Evolutionary conservation across 1,140 invertebrate species (phyloP), one percentile per base, ranked within the genome.

Genomic region (Eumaeus atala): DNA sequence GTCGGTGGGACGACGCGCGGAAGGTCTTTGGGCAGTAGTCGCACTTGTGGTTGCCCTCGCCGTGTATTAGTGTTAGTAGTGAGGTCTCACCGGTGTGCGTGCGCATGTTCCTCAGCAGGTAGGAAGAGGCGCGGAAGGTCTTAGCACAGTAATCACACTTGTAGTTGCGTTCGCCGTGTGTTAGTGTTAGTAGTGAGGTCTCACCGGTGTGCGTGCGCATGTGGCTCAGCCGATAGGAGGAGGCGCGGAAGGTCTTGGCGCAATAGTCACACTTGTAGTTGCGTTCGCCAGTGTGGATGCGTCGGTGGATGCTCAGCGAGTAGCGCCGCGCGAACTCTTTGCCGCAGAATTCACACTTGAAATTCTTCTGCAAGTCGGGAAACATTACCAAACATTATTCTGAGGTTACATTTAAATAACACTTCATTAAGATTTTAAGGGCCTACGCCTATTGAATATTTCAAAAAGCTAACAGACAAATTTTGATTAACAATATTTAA

Each of bases 241-340:
- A 95, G 0, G 95, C 95, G 17, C 95, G 85, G 82, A 97, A 97
- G 9, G 91, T 92, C 80, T 95, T 95, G 35, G 89, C 90, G 74
- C 95, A 97, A 69, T 91, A 95, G 67, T 96, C 94, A 72, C 96
- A 97, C 38, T 92, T 92, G 78, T 96, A 97, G 80, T 96, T 96
- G 33, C 93, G 90, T 70, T 97, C 96, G 7, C 95, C 94, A 0
- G 96, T 97, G 75, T 98, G 96, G 52, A 97, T 96, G 37, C 95
- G 88, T 0, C 95, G 89, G 74, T 98, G 97, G 0, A 96, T 91
- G n/a, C 94, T 95, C n/a, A 96, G 80, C 16, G 96, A 97, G 73
- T 98, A 98, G 60, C 97, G 95, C 12, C 97, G 90, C 0, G 96
- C 96, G 86, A 97, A 97, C 64, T 95, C 94, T 80, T 97, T 96